phyloP scores from a whole-genome alignment of 2,888 invertebrate genomes.

The Clitarchus hookeri region DNA sequence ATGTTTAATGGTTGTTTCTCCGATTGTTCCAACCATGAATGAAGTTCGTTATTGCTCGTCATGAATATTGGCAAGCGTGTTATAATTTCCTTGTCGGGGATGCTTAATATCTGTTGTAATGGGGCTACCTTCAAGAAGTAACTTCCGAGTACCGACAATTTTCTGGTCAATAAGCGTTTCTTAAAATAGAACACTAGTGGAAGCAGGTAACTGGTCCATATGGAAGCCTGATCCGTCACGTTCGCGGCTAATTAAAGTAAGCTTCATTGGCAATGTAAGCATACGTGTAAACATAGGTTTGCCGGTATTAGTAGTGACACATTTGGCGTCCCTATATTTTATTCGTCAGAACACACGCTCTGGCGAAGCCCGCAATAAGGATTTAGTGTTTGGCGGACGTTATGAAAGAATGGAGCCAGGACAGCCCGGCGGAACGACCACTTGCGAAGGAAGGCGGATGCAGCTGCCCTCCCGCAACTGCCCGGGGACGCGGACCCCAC shows the following conservation, averaged over 20 bases:
- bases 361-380: too few species aligned
- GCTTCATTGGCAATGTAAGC: neutral
- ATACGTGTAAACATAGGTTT: neutral
- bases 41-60: neutral
- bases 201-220: neutral
- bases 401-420: too few species aligned
- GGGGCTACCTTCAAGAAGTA: neutral
- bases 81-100: neutral
- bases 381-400: too few species aligned
- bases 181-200: neutral
- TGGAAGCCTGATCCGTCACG: neutral
- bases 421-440: too few species aligned
- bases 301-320: neutral
- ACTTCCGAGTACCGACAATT: neutral
- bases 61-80: neutral
- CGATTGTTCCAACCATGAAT: too few species aligned
- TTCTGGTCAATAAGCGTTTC: neutral
- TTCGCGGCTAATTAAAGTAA: neutral
- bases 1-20: neutral
- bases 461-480: too few species aligned
- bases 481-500: too few species aligned
- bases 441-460: too few species aligned
- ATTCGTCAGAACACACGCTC: too few species aligned
- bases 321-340: too few species aligned
- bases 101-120: neutral